Conservation (phyloP, 2,797 vertebrate species). For the Lemur catta region DNA sequence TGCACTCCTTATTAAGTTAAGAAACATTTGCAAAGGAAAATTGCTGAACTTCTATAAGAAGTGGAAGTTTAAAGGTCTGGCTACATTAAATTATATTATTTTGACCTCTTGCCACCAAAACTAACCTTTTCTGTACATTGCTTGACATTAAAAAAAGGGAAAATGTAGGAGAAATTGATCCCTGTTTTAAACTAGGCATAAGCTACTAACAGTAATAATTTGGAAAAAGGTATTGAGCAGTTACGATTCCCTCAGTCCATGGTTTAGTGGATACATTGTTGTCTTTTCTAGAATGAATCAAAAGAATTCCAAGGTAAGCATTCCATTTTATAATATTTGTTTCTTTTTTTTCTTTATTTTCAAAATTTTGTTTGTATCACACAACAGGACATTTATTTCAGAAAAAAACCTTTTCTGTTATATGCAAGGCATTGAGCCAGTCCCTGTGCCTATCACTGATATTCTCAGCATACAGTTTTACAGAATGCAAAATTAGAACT, state of each 20-base stretch:
- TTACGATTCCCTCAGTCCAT: background rate
- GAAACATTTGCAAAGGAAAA: background rate
- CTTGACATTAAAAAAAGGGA: background rate
- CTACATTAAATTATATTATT: background rate
- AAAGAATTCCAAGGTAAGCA: background rate
- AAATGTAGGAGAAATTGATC: background rate
- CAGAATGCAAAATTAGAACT: background rate
- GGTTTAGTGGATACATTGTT: background rate
- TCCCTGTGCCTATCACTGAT: rapidly evolving
- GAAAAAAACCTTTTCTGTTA: background rate
- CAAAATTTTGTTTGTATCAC: background rate
- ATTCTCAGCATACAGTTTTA: background rate
- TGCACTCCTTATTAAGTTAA: background rate
- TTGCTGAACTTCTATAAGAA: background rate
- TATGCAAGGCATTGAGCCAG: background rate
- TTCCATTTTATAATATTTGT: background rate
- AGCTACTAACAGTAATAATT: background rate
- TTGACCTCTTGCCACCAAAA: background rate
- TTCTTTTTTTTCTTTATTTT: background rate
- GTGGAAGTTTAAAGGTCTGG: background rate
- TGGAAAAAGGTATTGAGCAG: background rate
- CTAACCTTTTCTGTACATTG: background rate
- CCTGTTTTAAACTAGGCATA: background rate
- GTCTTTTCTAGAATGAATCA: background rate
- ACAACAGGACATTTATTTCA: background rate